These are phyloP conservation scores for Enteromius anoplus DNA, from an alignment of 2,797 vertebrate genomes.

Conservation along the genomic window DNA sequence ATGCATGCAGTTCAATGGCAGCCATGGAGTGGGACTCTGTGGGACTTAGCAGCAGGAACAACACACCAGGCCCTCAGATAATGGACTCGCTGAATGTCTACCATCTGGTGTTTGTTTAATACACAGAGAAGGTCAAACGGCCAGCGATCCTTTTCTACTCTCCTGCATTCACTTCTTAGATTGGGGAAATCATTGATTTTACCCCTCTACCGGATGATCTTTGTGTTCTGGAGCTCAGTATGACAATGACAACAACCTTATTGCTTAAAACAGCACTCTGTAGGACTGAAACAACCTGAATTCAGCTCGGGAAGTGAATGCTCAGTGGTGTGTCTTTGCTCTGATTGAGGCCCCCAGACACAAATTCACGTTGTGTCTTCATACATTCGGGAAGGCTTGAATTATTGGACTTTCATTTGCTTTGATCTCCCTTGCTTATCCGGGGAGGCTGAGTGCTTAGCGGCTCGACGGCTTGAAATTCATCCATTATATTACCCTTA, in stretches of 20 bases:
- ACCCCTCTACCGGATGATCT: slow-evolving; percentile 80
- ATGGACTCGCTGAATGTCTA: slow-evolving; percentile 85
- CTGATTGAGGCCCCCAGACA: slow-evolving; percentile 49
- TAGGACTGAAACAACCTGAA: slow-evolving; percentile 61
- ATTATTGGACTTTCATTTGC: slow-evolving; percentile 32
- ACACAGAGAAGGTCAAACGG: slow-evolving; percentile 90
- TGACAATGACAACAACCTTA: slow-evolving; percentile 74
- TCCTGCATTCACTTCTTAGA: slow-evolving; percentile 78
- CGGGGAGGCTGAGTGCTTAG: not conserved
- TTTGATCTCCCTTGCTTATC: slow-evolving; percentile 1
- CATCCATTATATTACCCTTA: not conserved
- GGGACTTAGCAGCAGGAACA: slow-evolving; percentile 86
- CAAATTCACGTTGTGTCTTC: slow-evolving; percentile 41
- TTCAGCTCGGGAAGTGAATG: slow-evolving; percentile 56
- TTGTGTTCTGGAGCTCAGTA: slow-evolving; percentile 81
- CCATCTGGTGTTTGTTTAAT: slow-evolving; percentile 95
- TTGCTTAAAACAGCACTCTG: slow-evolving; percentile 69
- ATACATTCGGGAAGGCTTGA: slow-evolving; percentile 29
- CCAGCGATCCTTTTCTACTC: slow-evolving; percentile 83
- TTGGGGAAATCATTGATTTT: slow-evolving; percentile 81
- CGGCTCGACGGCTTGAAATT: not conserved
- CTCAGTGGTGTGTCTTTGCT: slow-evolving; percentile 46
- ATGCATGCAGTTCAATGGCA: slow-evolving; percentile 60
- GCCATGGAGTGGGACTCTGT: slow-evolving; percentile 81
- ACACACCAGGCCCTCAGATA: slow-evolving; percentile 80